Percentiles rank a stretch among this genome's conserved stretches.
Conservation (phyloP, 2,888 invertebrate genomes). For the Agrypnus murinus region DNA sequence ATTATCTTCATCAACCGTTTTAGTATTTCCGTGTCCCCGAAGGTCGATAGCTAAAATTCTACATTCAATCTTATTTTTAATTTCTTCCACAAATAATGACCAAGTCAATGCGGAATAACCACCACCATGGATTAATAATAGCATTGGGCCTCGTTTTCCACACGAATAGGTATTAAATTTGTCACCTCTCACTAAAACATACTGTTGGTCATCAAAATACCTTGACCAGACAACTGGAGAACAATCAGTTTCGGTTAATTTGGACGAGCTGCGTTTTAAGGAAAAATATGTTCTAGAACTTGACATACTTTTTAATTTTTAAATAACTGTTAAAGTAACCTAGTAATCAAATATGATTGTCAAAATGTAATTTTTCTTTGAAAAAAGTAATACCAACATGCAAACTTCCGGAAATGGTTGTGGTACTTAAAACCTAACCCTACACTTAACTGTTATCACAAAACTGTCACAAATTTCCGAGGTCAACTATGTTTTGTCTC, state of each 20-base stretch:
- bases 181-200: constrained; percentile 79
- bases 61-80: constrained; percentile 88
- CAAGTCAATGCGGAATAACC: constrained; percentile 97
- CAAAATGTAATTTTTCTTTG: too few species aligned
- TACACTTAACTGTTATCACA: too few species aligned
- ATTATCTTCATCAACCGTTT: constrained; percentile 85
- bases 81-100: constrained; percentile 90
- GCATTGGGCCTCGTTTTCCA: constrained; percentile 81
- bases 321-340: too few species aligned
- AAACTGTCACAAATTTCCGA: too few species aligned
- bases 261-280: too few species aligned
- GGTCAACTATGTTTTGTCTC: too few species aligned
- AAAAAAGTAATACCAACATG: too few species aligned
- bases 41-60: constrained; percentile 94
- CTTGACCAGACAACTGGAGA: constrained; percentile 86
- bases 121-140: constrained; percentile 95
- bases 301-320: too few species aligned
- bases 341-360: too few species aligned
- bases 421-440: too few species aligned
- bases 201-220: constrained; percentile 83
- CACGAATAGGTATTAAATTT: constrained; percentile 79
- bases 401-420: too few species aligned
- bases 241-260: constrained; percentile 72
- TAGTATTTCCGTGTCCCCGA: constrained; percentile 94
- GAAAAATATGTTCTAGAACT: too few species aligned